Evolutionary conservation across 2,797 vertebrate genomes (phyloP), one percentile per base, ranked within the genome.

Genomic region (Parotocinclus haroldoi): DNA sequence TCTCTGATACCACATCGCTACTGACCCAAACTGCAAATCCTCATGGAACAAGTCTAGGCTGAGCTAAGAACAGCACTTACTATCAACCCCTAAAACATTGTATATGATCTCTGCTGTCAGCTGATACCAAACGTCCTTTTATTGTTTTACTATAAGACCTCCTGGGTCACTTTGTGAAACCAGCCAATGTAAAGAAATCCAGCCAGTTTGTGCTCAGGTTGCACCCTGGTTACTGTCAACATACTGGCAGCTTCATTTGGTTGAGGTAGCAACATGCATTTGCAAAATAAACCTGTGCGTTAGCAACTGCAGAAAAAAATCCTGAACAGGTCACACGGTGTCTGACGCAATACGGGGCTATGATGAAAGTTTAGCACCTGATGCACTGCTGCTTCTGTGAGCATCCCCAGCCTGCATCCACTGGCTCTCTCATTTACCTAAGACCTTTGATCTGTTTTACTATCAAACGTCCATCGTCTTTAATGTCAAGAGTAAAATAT

Each of bases 271-370:
- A 38, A 39, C 19, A 36, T 16, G 9, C 19, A 58, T 18, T 58
- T 59, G 9, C n/a, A 49, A 58, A 57, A 56, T 7, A 61, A 44
- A 16, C 10, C 51, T 48, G 27, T 36, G 39, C n/a, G 38, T 46
- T 52, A 62, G 40, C 40, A 48, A 56, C 48, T 27, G 19, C 42
- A 51, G 39, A 11, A 52, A 69, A 59, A 54, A 53, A 58, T 62
- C 55, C n/a, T 40, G 53, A 53, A 36, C 61, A 69, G 57, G 65
- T 53, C 18, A 16, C 63, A 51, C 13, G 16, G 48, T 72, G 45
- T 72, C 65, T 77, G 76, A 78, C 70, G 72, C 69, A 78, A 78
- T 67, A 72, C 51, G 52, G 13, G 38, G 45, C 57, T 59, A 49
- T 5, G 11, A 63, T 40, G 48, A n/a, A 36, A 56, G 51, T 57